These are phyloP conservation scores for Ptychodera flava DNA, from an alignment of 35 echinoderm and acorn worm species.

Conservation along the genomic window DNA sequence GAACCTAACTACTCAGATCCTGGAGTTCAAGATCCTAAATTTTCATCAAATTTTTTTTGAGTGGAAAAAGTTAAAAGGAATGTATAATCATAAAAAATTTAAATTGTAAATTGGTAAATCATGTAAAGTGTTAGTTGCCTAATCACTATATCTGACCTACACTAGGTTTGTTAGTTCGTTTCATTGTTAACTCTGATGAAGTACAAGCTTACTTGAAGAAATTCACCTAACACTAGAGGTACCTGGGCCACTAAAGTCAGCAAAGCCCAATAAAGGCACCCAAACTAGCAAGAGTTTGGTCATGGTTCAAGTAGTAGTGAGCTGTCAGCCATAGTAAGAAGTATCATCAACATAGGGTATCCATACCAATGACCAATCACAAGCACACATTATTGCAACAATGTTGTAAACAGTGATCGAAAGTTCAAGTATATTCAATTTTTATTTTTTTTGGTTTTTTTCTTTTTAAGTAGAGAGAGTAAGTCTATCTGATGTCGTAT, in stretches of 20 bases:
- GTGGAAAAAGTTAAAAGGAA: slow-evolving; percentile 1
- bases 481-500: no score
- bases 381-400: not conserved
- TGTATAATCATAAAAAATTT: slow-evolving; percentile 2
- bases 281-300: not conserved
- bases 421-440: not conserved
- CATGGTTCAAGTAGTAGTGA: not conserved
- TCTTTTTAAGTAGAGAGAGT: not conserved
- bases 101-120: not conserved
- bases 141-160: no score
- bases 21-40: not conserved
- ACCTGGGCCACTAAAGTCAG: not conserved
- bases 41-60: not conserved
- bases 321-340: not conserved
- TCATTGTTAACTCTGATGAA: no score
- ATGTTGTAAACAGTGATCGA: not conserved
- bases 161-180: no score
- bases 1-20: not conserved
- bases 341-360: not conserved
- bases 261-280: not conserved
- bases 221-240: not conserved
- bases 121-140: not conserved
- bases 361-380: not conserved
- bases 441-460: no score
- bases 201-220: not conserved